Percentiles rank a stretch among this genome's conserved stretches.
Conservation (phyloP, 2,888 invertebrate species). For the Atrina japonica region DNA sequence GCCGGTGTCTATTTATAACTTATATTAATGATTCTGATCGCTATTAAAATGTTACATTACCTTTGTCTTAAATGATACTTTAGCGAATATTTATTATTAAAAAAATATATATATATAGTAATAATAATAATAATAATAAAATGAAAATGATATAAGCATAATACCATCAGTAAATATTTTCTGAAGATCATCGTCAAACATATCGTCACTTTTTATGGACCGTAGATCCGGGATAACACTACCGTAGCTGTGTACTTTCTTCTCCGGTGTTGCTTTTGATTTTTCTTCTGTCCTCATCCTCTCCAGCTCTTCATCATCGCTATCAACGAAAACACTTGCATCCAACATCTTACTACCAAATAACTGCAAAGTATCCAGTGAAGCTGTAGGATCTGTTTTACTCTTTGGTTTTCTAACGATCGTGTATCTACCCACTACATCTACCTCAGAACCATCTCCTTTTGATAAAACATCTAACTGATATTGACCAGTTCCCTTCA, state of each 20-base stretch:
- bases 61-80: too few relatives aligned
- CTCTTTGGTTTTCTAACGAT: conserved; percentile 10
- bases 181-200: conserved; percentile 19
- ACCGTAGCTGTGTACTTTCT: background rate
- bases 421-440: conserved; percentile 17
- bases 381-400: background rate
- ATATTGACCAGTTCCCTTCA: conserved; percentile 74
- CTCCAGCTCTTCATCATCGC: background rate
- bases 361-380: conserved; percentile 1
- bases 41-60: too few relatives aligned
- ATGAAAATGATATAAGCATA: too few relatives aligned
- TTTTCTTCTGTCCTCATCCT: conserved; percentile 1
- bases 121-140: too few relatives aligned
- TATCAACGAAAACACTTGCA: conserved; percentile 13
- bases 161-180: conserved; percentile 28
- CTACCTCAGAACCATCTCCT: conserved; percentile 1
- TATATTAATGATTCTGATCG: too few relatives aligned
- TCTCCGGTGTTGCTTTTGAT: background rate
- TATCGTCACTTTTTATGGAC: conserved; percentile 25
- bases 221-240: conserved; percentile 14
- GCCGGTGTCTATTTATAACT: too few relatives aligned
- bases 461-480: conserved; percentile 65
- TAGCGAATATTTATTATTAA: too few relatives aligned
- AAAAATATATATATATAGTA: too few relatives aligned
- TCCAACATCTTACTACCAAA: conserved; percentile 14